phyloP scores from a whole-genome alignment of 2,113 vertebrate species.

The Prietella phreatophila region DNA sequence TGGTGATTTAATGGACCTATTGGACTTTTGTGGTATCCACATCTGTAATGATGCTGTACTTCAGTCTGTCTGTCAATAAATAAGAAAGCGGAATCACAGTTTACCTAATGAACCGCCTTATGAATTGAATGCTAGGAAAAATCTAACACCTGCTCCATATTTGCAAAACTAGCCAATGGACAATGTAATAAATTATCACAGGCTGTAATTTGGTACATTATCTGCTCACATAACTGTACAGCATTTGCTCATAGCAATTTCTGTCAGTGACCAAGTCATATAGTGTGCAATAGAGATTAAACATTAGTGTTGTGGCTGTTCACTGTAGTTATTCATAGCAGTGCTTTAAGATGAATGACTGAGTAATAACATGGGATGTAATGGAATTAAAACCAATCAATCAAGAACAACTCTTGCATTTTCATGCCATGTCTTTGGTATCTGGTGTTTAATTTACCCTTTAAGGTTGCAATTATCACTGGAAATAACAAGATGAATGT shows the following conservation, averaged over 20 bases:
- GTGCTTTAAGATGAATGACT: constrained; percentile 1
- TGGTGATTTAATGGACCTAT: too few relatives aligned
- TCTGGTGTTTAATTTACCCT: neutral
- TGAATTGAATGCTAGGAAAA: neutral
- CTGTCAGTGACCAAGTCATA: neutral
- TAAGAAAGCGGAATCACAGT: neutral
- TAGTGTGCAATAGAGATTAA: neutral
- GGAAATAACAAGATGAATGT: neutral
- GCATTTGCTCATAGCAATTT: neutral
- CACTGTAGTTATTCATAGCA: neutral
- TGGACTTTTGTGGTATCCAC: neutral
- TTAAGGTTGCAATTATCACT: neutral
- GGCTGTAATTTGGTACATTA: constrained; percentile 22
- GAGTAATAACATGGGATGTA: neutral
- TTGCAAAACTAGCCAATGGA: neutral
- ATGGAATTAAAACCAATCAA: neutral
- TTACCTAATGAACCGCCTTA: neutral
- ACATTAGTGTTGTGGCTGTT: neutral
- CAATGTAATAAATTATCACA: constrained; percentile 13
- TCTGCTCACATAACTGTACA: neutral
- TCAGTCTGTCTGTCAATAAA: neutral
- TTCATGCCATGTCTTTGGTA: neutral
- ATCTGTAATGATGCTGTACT: neutral
- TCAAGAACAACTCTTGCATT: neutral
- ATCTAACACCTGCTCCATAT: neutral